Percentiles rank a stretch among this genome's conserved stretches.
Conservation (phyloP, 2,888 invertebrate genomes). For the Ectemnius lituratus region DNA sequence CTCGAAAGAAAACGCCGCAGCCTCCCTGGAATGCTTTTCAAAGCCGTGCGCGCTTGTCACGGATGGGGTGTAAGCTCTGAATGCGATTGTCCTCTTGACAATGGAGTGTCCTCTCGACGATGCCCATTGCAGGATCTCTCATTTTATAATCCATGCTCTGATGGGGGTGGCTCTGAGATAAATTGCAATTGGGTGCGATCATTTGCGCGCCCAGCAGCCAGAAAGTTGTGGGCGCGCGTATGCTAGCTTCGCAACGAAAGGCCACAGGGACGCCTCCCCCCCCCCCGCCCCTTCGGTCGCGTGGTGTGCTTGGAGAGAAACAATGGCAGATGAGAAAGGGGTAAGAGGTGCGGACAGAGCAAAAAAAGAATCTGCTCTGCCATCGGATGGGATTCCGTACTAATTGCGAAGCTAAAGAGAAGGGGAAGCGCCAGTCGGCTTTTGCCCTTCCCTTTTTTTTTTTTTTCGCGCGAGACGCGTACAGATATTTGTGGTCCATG, state of each 20-base stretch:
- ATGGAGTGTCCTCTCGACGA: constrained; percentile 12
- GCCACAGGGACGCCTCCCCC: not conserved
- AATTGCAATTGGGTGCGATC: constrained; percentile 44
- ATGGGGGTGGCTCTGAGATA: constrained; percentile 13
- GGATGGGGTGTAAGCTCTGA: not conserved
- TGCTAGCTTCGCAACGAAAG: not conserved
- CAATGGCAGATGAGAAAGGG: constrained; percentile 14
- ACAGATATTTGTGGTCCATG: constrained; percentile 25
- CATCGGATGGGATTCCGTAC: constrained; percentile 32
- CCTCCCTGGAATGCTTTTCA: not conserved
- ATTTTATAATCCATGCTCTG: constrained; percentile 5
- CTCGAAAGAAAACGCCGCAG: constrained; percentile 1
- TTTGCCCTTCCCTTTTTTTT: not conserved
- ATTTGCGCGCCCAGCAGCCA: constrained; percentile 19
- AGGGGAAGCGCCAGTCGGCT: not conserved
- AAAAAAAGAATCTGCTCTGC: constrained; percentile 20
- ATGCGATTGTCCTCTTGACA: constrained; percentile 8
- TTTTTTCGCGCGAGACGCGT: constrained; percentile 8
- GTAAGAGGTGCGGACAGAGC: constrained; percentile 12
- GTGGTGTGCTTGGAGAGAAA: constrained; percentile 1
- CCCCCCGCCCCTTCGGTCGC: not conserved
- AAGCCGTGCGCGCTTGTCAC: not conserved
- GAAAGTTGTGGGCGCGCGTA: too few species aligned
- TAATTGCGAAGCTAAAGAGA: constrained; percentile 46
- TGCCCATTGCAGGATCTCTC: constrained; percentile 15